phyloP scores from a whole-genome alignment of 2,888 invertebrate genomes.

The Perizoma flavofasciatum region DNA sequence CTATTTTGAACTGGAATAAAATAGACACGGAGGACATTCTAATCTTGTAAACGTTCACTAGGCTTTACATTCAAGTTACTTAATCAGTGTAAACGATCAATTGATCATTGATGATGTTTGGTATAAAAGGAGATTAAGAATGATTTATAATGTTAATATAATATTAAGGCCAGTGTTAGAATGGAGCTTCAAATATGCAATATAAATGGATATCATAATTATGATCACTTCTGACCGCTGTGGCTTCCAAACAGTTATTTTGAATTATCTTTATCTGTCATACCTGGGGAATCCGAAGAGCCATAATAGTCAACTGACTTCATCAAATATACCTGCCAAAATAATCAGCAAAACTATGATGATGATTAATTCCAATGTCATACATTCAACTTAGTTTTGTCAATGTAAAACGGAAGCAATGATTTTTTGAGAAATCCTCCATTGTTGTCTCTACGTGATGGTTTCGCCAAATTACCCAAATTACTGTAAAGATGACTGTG shows the following conservation, averaged over 20 bases:
- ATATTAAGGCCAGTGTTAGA: neutral
- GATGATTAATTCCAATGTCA: neutral
- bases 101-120: conserved; percentile 8
- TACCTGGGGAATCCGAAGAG: too few species aligned
- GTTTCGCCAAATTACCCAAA: conserved; percentile 4
- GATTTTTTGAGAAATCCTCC: conserved; percentile 5
- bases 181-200: too few species aligned
- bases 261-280: too few species aligned
- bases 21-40: conserved; percentile 12
- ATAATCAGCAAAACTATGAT: too few species aligned
- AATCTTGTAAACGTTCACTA: conserved; percentile 9
- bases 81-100: conserved; percentile 10
- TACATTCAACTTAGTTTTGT: neutral
- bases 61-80: conserved; percentile 9
- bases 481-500: conserved; percentile 1
- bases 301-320: too few species aligned
- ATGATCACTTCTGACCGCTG: too few species aligned
- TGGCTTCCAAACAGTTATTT: too few species aligned
- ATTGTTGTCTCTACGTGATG: conserved; percentile 15
- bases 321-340: too few species aligned
- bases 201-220: too few species aligned
- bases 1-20: conserved; percentile 8
- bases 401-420: neutral
- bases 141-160: conserved; percentile 7
- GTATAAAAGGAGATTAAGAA: neutral